These are phyloP conservation scores for Mastomys coucha DNA, from an alignment of 2,113 vertebrate genomes.

Conservation along the genomic window DNA sequence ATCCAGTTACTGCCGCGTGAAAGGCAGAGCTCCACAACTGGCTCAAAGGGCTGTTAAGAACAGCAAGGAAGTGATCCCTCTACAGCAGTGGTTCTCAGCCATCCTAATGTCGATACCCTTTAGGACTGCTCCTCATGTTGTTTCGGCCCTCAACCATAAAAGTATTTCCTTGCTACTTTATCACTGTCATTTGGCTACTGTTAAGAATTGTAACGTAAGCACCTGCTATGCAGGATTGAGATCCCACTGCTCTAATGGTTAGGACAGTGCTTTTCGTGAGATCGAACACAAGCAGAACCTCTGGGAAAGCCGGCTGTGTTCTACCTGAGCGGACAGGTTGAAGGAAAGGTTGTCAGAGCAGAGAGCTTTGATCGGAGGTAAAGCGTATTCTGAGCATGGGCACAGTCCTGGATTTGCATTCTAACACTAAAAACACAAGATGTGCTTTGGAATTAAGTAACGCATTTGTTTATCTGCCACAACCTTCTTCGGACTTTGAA, in stretches of 20 bases:
- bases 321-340: neutral
- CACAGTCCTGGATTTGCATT: neutral
- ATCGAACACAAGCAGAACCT: neutral
- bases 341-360: neutral
- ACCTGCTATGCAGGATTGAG: neutral
- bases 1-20: neutral
- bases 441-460: neutral
- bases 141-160: neutral
- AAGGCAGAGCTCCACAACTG: neutral
- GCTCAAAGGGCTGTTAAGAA: neutral
- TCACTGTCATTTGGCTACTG: neutral
- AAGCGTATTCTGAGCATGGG: neutral
- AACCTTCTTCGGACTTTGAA: neutral
- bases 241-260: neutral
- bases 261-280: neutral
- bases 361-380: neutral
- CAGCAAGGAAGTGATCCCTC: neutral
- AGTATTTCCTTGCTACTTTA: neutral
- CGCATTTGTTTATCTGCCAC: neutral
- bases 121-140: neutral
- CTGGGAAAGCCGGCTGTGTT: neutral
- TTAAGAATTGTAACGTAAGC: neutral
- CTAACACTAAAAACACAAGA: neutral
- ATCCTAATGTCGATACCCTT: neutral
- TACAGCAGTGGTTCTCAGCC: neutral